Base-by-base conservation (phyloP, 1,140 invertebrate species). In the Nasonia vitripennis region DNA sequence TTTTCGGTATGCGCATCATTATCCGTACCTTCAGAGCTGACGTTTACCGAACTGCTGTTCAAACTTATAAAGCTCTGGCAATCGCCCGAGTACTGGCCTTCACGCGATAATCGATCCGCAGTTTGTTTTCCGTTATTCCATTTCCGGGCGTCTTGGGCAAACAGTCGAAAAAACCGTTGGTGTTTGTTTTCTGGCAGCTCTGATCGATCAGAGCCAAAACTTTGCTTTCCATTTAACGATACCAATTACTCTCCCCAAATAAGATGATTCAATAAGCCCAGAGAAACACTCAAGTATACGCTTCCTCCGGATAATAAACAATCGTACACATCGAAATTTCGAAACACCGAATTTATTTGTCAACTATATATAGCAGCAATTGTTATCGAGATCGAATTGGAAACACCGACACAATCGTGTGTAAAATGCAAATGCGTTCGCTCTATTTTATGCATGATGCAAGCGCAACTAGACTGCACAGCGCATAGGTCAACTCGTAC, bases 101-200 rank as follows among this genome's bases (percentile, higher is more conserved):
- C 78, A 62, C 78, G 78, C 55, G 78, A 79, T 67, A 67, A 79
- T 79, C 55, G 78, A 79, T 79, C 78, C 55, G 27, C 23, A n/a
- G 78, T 37, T 67, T 37, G 0, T 14, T 79, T 62, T 79, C 73
- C 17, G 73, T 45, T 45, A 41, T 31, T 75, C 73, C 17, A 31
- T 71, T 31, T 31, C 31, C 27, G 23, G 68, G 1, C 20, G 6
- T 62, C 55, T 62, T 62, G 20, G n/a, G 55, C 55, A n/a, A 62
- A 20, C 55, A 62, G 55, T 62, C 6, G 20, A 62, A 62, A 62
- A 62, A 62, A 62, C 55, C 20, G 20, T 62, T 4, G 55, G 17
- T 62, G 55, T 62, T 62, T 62, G 20, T 17, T n/a, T 62, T 62
- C 55, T n/a, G 55, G 55, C 55, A 62, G 5, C 55, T 62, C 17